A percentile compares a stretch with the other conserved stretches of the same genome.
phyloP scores from a whole-genome alignment of 2,888 invertebrate species.

The Agrilus mali region DNA sequence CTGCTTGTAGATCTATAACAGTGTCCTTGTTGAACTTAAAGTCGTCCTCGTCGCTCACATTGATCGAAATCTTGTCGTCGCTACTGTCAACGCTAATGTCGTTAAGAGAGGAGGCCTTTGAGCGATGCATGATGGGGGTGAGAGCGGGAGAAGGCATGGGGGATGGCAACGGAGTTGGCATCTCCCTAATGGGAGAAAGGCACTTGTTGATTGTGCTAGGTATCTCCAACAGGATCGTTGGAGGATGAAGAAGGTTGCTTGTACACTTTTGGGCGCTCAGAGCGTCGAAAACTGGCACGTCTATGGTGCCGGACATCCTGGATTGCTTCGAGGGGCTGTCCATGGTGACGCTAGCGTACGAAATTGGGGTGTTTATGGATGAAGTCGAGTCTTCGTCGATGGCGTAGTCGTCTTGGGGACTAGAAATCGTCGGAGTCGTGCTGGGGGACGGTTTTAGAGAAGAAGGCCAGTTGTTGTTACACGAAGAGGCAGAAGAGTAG shows the following conservation, averaged over 20 bases:
- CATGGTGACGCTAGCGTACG: constrained; percentile 41
- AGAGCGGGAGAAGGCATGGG: constrained; percentile 58
- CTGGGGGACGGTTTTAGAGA: constrained; percentile 53
- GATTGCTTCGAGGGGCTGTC: constrained; percentile 48
- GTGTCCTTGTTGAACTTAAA: constrained; percentile 28
- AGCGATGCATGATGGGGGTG: constrained; percentile 48
- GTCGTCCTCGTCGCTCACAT: constrained; percentile 31
- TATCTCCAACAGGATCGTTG: constrained; percentile 65
- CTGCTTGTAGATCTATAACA: constrained; percentile 31
- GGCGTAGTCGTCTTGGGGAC: constrained; percentile 58
- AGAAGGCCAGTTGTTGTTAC: constrained; percentile 44
- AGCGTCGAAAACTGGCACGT: constrained; percentile 53
- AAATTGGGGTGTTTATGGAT: constrained; percentile 48
- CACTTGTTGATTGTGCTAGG: constrained; percentile 63
- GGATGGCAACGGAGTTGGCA: constrained; percentile 64
- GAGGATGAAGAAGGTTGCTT: constrained; percentile 54
- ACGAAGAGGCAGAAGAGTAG: constrained; percentile 48
- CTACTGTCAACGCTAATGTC: constrained; percentile 31
- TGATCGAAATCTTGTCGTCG: constrained; percentile 37
- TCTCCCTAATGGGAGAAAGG: constrained; percentile 65
- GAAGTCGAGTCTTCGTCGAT: constrained; percentile 61
- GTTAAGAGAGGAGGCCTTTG: constrained; percentile 34
- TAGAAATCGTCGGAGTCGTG: constrained; percentile 61
- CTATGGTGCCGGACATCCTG: constrained; percentile 32
- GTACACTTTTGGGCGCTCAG: constrained; percentile 52